Evolutionary conservation across 2,113 vertebrate genomes (phyloP).

Genomic region (Microtus oregoni): DNA sequence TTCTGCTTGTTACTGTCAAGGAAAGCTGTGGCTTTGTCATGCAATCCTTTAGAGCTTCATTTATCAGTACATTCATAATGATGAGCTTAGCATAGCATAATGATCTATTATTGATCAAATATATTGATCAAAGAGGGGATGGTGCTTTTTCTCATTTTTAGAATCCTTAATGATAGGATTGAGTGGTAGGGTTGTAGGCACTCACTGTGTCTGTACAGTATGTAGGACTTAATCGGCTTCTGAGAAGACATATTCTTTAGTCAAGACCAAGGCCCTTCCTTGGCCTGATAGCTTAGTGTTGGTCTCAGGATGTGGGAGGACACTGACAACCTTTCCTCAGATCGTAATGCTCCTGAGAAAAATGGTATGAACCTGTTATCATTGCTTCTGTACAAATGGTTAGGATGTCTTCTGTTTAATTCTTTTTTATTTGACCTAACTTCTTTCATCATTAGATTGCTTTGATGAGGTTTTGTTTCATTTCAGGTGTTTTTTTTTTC

Average conservation of each 20-base stretch:
- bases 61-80: background rate
- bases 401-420: background rate
- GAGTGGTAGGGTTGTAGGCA: background rate
- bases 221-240: background rate
- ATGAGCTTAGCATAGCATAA: background rate
- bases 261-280: background rate
- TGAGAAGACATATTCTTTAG: background rate
- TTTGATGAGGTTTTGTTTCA: background rate
- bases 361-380: background rate
- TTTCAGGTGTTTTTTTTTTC: background rate
- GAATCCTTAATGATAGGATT: background rate
- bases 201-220: background rate
- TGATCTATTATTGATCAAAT: background rate
- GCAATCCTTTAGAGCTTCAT: background rate
- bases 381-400: background rate
- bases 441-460: constrained; percentile 25
- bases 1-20: background rate
- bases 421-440: constrained; percentile 17
- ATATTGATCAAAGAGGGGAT: background rate
- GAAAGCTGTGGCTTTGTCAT: background rate
- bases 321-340: background rate
- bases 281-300: background rate
- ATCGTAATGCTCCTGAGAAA: background rate
- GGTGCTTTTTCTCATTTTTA: constrained; percentile 19
- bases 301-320: background rate